Evolutionary conservation across 1,140 invertebrate genomes (phyloP).

Genomic region (Drosophila funebris): DNA sequence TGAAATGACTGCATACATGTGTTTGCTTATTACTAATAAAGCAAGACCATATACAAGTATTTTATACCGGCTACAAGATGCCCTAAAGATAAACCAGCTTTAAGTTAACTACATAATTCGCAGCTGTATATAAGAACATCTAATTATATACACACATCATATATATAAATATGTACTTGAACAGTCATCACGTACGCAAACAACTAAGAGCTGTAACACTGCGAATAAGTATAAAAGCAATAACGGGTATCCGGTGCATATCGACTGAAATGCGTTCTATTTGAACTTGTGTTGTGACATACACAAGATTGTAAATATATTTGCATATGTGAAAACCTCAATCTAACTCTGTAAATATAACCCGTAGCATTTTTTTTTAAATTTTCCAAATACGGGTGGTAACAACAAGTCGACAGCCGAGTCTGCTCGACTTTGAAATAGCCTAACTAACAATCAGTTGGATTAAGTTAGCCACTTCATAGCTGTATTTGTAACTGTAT

Average conservation of each 20-base stretch:
- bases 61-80: neutral
- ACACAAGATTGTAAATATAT: too few relatives aligned
- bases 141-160: neutral
- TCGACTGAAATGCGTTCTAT: slow-evolving; percentile 10
- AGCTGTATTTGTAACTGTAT: too few relatives aligned
- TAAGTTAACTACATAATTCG: neutral
- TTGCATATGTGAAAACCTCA: neutral
- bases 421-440: neutral
- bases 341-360: neutral
- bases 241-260: neutral
- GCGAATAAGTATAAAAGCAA: neutral
- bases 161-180: slow-evolving; percentile 12
- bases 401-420: neutral
- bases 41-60: neutral
- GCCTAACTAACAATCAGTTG: neutral
- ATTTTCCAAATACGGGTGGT: neutral
- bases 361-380: slow-evolving; percentile 6
- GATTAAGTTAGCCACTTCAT: too few relatives aligned
- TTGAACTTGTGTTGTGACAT: neutral
- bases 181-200: slow-evolving; percentile 23
- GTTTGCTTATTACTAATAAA: neutral
- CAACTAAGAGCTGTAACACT: neutral
- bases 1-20: neutral
- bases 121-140: neutral
- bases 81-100: neutral